Percentiles rank a stretch among this genome's conserved stretches.
These are phyloP conservation scores for Papilio demoleus DNA, from an alignment of 2,888 invertebrate species.

Conservation along the genomic window DNA sequence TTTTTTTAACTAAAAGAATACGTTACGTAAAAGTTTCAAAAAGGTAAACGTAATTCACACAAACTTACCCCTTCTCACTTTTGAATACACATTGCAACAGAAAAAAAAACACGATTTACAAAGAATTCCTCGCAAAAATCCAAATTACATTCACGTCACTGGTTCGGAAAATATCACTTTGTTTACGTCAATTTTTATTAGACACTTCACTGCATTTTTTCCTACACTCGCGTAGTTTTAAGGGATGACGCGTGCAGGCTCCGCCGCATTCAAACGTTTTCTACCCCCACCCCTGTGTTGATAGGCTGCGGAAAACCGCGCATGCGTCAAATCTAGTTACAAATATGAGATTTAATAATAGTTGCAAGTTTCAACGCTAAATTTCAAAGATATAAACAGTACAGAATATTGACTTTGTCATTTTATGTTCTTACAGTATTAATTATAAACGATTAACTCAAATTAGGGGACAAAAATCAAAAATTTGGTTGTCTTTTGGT, in stretches of 20 bases:
- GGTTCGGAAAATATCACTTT: slow-evolving; percentile 31
- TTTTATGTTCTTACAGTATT: too few relatives aligned
- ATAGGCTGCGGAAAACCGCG: slow-evolving; percentile 18
- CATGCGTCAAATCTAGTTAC: slow-evolving; percentile 24
- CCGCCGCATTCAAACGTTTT: slow-evolving; percentile 25
- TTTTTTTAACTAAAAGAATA: not conserved
- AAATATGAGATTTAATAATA: slow-evolving; percentile 21
- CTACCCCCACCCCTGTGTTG: slow-evolving; percentile 38
- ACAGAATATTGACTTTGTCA: too few relatives aligned
- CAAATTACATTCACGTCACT: slow-evolving; percentile 30
- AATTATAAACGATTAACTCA: too few relatives aligned
- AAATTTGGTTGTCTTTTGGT: too few relatives aligned
- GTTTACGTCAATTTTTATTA: slow-evolving; percentile 27
- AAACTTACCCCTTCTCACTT: slow-evolving; percentile 39
- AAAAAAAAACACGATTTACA: slow-evolving; percentile 6
- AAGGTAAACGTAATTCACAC: not conserved
- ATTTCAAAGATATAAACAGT: not conserved
- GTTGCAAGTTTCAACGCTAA: slow-evolving; percentile 17
- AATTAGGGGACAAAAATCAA: too few relatives aligned
- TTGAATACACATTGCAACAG: slow-evolving; percentile 28
- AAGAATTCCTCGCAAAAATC: not conserved
- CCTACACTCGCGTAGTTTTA: slow-evolving; percentile 29
- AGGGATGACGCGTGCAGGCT: slow-evolving; percentile 30
- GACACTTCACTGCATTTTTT: slow-evolving; percentile 39
- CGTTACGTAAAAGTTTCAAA: slow-evolving; percentile 29